Conservation (phyloP, 2,888 invertebrate genomes). For the Xylocampa areola region DNA sequence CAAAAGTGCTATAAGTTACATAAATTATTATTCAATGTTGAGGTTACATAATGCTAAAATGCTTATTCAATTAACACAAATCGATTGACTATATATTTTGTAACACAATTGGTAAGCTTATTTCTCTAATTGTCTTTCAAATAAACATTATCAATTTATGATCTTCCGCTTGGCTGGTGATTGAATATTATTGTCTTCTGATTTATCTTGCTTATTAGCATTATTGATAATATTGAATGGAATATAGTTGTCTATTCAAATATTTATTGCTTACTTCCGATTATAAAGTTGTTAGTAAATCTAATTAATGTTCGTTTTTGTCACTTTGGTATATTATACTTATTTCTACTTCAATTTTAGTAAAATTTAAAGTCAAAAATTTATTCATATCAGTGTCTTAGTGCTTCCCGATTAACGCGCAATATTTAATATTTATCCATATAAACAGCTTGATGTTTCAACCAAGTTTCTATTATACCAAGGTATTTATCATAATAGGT, state of each 20-base stretch:
- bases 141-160: conserved; percentile 21
- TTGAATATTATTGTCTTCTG: conserved; percentile 24
- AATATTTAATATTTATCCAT: too few relatives aligned
- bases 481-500: too few relatives aligned
- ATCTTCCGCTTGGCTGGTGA: conserved; percentile 22
- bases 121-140: conserved; percentile 34
- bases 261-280: conserved; percentile 8
- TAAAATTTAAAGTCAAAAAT: too few relatives aligned
- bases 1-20: conserved; percentile 7
- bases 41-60: conserved; percentile 3
- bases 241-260: conserved; percentile 7
- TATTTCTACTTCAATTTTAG: too few relatives aligned
- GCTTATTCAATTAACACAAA: conserved; percentile 9
- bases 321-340: too few relatives aligned
- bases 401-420: too few relatives aligned
- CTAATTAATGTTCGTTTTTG: too few relatives aligned
- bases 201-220: conserved; percentile 27
- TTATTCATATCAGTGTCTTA: too few relatives aligned
- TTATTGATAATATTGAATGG: conserved; percentile 21
- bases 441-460: too few relatives aligned
- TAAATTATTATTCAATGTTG: conserved; percentile 13
- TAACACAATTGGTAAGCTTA: conserved; percentile 25
- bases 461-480: too few relatives aligned
- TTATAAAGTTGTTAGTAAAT: conserved; percentile 1
- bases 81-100: conserved; percentile 9